Percentiles rank a stretch among this genome's conserved stretches.
Evolutionary conservation across 2,888 invertebrate species (phyloP).

Genomic region (Cylindroiulus punctatus): DNA sequence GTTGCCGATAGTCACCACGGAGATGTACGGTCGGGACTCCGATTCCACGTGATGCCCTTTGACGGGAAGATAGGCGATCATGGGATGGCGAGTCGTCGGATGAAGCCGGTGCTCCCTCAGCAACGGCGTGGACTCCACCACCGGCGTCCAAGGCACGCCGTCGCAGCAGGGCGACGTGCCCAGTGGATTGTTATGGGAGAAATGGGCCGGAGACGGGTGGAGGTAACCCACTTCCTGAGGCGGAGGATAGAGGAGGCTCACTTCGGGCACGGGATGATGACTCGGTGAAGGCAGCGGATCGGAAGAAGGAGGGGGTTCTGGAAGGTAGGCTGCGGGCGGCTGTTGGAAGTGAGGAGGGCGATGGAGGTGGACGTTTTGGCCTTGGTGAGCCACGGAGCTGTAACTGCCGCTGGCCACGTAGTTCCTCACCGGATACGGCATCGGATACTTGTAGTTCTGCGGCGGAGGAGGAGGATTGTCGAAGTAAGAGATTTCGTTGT

Average conservation of each 20-base stretch:
- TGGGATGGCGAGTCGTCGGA: not conserved
- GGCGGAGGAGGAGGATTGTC: slow-evolving; percentile 5
- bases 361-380: not conserved
- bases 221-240: not conserved
- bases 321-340: not conserved
- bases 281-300: not conserved
- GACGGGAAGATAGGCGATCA: slow-evolving; percentile 41
- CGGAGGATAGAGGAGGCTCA: not conserved
- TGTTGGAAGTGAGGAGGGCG: not conserved
- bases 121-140: not conserved
- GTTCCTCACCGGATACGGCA: slow-evolving; percentile 12
- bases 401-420: slow-evolving; percentile 22
- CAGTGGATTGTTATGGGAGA: slow-evolving; percentile 46
- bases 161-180: slow-evolving; percentile 23
- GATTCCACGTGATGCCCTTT: slow-evolving; percentile 31
- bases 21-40: not conserved
- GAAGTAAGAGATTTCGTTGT: slow-evolving; percentile 43
- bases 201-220: not conserved
- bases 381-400: slow-evolving; percentile 2
- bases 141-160: not conserved
- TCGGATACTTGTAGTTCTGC: not conserved
- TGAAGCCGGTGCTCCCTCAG: not conserved
- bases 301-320: not conserved
- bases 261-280: not conserved
- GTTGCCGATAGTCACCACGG: not conserved